phyloP scores from a whole-genome alignment of 2,888 invertebrate genomes.

The Scrobipalpa costella region DNA sequence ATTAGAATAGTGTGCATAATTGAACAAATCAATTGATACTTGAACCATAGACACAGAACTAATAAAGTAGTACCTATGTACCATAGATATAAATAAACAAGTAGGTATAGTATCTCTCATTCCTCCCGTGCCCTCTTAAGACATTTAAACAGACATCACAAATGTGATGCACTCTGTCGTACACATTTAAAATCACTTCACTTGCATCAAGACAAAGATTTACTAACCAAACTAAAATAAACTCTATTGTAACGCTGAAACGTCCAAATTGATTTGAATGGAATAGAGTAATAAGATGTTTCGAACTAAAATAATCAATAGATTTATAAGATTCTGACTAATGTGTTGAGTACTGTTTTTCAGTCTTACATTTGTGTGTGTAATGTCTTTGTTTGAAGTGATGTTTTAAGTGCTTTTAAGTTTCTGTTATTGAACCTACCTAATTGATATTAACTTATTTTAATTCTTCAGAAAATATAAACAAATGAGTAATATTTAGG shows the following conservation, averaged over 20 bases:
- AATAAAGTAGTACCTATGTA: not conserved
- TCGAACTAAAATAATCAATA: not conserved
- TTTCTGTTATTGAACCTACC: too few species aligned
- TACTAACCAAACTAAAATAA: not conserved
- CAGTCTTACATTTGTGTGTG: not conserved
- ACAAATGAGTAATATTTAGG: too few species aligned
- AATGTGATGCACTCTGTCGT: conserved; percentile 3
- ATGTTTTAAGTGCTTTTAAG: too few species aligned
- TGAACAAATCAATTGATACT: conserved; percentile 1
- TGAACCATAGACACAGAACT: too few species aligned
- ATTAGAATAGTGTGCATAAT: too few species aligned
- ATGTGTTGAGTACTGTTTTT: too few species aligned
- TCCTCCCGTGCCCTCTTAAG: not conserved
- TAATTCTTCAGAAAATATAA: too few species aligned
- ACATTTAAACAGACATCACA: conserved; percentile 10
- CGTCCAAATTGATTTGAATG: not conserved
- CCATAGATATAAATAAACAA: not conserved
- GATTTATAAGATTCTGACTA: not conserved
- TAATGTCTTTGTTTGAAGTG: not conserved
- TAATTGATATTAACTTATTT: too few species aligned
- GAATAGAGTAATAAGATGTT: not conserved
- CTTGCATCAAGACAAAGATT: not conserved
- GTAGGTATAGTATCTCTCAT: too few species aligned
- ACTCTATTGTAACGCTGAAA: not conserved
- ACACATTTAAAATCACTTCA: conserved; percentile 2